A percentile compares a stretch with the other conserved stretches of the same genome.
Conservation (phyloP, 1,140 invertebrate species). For the Trichonephila clavipes region DNA sequence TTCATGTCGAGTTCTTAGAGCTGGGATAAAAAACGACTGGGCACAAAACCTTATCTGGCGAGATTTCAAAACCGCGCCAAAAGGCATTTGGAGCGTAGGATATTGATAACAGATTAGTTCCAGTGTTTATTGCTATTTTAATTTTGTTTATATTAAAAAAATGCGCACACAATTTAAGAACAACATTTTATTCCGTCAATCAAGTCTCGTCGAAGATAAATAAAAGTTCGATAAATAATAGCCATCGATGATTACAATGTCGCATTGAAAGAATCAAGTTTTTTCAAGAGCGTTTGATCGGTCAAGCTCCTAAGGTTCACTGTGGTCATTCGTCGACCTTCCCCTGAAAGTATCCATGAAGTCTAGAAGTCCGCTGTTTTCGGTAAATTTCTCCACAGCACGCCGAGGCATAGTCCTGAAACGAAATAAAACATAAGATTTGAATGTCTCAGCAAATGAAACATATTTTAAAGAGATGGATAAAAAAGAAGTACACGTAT, state of each 20-base stretch:
- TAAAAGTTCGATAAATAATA: neutral
- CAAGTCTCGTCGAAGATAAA: neutral
- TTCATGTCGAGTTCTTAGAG: too few species aligned
- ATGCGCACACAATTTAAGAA: neutral
- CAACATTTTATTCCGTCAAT: neutral
- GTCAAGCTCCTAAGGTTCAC: neutral
- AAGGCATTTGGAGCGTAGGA: too few species aligned
- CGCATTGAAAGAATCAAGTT: neutral
- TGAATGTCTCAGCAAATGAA: neutral
- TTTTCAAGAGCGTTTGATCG: neutral
- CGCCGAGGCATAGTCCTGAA: conserved; percentile 41
- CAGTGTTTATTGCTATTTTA: too few species aligned
- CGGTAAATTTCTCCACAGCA: neutral
- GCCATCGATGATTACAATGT: neutral
- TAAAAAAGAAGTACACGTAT: too few species aligned
- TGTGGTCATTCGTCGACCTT: neutral
- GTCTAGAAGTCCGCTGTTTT: conserved; percentile 29
- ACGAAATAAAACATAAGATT: neutral
- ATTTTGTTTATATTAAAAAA: neutral
- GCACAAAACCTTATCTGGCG: too few species aligned
- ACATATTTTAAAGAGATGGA: neutral
- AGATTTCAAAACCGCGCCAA: too few species aligned
- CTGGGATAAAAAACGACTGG: too few species aligned
- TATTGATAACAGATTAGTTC: too few species aligned
- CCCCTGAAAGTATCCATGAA: conserved; percentile 41